These are phyloP conservation scores for Balaeniceps rex DNA, from an alignment of 2,113 vertebrate genomes.

Conservation along the genomic window DNA sequence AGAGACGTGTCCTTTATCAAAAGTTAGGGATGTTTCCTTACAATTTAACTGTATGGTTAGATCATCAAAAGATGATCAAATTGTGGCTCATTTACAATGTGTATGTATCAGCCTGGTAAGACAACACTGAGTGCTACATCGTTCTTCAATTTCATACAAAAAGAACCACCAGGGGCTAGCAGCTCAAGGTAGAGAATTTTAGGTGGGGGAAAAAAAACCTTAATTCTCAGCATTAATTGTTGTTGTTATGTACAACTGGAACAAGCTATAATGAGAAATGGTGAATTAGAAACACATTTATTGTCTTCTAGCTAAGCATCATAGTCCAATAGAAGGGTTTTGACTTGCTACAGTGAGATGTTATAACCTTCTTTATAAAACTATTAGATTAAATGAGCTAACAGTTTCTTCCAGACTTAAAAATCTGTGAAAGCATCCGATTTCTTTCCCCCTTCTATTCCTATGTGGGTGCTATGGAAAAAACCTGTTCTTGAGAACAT, in stretches of 20 bases:
- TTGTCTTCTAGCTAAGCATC: neutral
- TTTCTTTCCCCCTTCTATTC: neutral
- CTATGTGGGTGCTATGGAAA: neutral
- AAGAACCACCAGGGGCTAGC: neutral
- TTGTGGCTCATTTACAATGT: neutral
- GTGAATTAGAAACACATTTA: neutral
- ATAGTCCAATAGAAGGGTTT: neutral
- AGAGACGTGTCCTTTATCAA: neutral
- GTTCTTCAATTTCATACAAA: neutral
- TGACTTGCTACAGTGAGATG: neutral
- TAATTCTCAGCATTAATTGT: neutral
- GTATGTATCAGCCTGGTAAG: neutral
- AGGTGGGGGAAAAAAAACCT: neutral
- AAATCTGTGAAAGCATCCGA: neutral
- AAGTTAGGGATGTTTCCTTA: neutral
- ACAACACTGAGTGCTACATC: neutral
- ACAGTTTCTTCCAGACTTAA: neutral
- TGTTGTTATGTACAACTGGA: neutral
- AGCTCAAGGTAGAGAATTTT: neutral
- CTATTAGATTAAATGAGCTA: neutral
- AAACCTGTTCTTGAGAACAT: neutral
- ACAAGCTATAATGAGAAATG: neutral
- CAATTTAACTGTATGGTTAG: neutral
- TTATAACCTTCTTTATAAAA: neutral
- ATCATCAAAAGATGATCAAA: neutral